Percentiles rank a stretch among this genome's conserved stretches.
Conservation (phyloP, 2,113 vertebrate genomes). For the Tychaedon coryphoeus region DNA sequence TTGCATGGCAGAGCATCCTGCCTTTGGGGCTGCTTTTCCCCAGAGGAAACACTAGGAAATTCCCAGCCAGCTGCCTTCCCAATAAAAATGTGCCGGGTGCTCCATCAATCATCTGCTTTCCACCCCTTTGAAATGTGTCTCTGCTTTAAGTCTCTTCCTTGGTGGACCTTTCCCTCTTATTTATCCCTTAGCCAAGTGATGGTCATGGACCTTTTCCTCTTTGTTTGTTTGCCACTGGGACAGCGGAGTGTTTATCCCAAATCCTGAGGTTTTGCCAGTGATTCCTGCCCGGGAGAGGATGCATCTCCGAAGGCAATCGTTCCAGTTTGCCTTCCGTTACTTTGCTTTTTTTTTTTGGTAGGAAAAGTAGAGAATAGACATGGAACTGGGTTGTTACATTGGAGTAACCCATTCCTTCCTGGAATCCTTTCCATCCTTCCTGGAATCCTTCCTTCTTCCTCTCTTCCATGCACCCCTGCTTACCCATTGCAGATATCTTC, state of each 20-base stretch:
- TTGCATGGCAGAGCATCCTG: not conserved
- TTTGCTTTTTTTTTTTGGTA: not conserved
- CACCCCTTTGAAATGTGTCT: not conserved
- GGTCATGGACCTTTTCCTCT: not conserved
- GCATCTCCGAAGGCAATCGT: accelerated
- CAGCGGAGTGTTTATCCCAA: accelerated
- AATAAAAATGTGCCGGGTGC: not conserved
- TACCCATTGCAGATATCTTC: not conserved
- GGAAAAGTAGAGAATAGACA: not conserved
- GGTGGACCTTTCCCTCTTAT: not conserved
- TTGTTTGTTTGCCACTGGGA: not conserved
- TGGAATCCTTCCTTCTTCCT: too few species aligned
- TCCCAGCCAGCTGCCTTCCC: not conserved
- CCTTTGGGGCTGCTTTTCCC: not conserved
- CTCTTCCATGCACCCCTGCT: not conserved
- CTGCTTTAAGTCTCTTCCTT: not conserved
- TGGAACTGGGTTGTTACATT: not conserved
- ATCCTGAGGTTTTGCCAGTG: not conserved
- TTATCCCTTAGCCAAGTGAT: not conserved
- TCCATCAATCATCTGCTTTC: not conserved
- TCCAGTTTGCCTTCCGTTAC: not conserved
- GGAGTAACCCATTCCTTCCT: not conserved
- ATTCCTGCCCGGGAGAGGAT: not conserved
- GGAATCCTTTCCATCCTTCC: too few species aligned
- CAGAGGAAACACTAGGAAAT: not conserved